These are phyloP conservation scores for Ophiodon elongatus DNA, from an alignment of 2,113 vertebrate genomes.

Conservation along the genomic window DNA sequence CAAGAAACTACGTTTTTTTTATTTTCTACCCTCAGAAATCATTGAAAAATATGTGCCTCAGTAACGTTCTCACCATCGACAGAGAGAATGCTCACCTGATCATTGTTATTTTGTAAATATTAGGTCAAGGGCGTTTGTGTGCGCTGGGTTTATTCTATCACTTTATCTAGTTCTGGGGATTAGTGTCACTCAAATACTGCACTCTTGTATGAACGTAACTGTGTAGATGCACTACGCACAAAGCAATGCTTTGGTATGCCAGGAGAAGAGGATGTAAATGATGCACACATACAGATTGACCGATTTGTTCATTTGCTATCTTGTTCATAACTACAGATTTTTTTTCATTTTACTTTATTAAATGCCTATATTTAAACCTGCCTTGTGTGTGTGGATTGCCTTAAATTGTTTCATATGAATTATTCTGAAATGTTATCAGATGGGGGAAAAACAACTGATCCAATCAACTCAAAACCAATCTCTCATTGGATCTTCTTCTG, in stretches of 20 bases:
- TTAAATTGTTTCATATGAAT: slow-evolving; percentile 19
- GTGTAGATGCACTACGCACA: slow-evolving; percentile 51
- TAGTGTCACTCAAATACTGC: slow-evolving; percentile 61
- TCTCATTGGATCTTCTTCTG: slow-evolving; percentile 32
- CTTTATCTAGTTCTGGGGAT: slow-evolving; percentile 65
- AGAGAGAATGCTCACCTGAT: slow-evolving; percentile 67
- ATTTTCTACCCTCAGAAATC: slow-evolving; percentile 37
- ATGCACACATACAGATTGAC: slow-evolving; percentile 22
- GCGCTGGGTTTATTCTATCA: slow-evolving; percentile 51
- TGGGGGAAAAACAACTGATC: background rate
- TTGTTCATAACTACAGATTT: slow-evolving; percentile 46
- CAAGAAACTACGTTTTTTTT: slow-evolving; percentile 17
- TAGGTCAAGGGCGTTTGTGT: slow-evolving; percentile 59
- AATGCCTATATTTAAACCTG: slow-evolving; percentile 64
- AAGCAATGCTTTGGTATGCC: slow-evolving; percentile 31
- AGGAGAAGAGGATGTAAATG: slow-evolving; percentile 16
- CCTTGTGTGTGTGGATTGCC: slow-evolving; percentile 14
- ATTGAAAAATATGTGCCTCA: slow-evolving; percentile 76
- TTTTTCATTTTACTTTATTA: slow-evolving; percentile 67
- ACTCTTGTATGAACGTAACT: slow-evolving; percentile 38
- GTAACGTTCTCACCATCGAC: slow-evolving; percentile 59
- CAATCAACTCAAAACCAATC: slow-evolving; percentile 52
- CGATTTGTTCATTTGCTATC: slow-evolving; percentile 39
- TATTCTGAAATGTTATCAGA: slow-evolving; percentile 5
- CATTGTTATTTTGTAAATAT: slow-evolving; percentile 62